Evolutionary conservation across 2,797 vertebrate species (phyloP).

Genomic region (Hemitrygon akajei): DNA sequence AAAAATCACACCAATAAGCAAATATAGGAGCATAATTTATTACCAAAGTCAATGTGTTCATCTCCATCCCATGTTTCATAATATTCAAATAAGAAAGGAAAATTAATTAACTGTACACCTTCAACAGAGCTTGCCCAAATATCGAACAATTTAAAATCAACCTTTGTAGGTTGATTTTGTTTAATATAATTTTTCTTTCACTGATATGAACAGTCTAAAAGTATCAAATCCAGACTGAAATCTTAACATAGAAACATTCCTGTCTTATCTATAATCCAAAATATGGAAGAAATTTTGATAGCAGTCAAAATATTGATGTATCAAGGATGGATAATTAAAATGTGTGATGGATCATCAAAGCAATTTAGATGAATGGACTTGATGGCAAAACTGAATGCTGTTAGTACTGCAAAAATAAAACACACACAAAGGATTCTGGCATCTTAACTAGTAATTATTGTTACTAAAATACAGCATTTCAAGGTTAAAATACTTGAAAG

Average conservation of each 20-base stretch:
- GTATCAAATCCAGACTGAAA: neutral
- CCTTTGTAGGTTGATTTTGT: neutral
- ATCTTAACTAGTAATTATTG: neutral
- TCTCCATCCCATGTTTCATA: neutral
- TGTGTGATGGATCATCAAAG: neutral
- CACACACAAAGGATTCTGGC: neutral
- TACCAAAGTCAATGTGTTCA: neutral
- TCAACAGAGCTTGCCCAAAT: neutral
- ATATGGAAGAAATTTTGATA: neutral
- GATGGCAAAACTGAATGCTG: neutral
- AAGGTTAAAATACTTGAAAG: slow-evolving; percentile 1
- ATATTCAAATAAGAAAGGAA: neutral
- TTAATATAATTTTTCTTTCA: neutral
- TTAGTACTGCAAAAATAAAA: slow-evolving; percentile 11
- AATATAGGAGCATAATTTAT: neutral
- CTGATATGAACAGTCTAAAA: neutral
- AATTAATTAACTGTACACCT: neutral
- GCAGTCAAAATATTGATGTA: neutral
- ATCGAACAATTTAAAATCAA: neutral
- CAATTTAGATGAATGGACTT: neutral
- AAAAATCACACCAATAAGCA: neutral
- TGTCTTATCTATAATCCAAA: neutral
- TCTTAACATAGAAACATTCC: neutral
- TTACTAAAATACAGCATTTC: neutral
- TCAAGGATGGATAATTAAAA: neutral